Evolutionary conservation across 1,140 invertebrate species (phyloP), one percentile per base, ranked within the genome.

Genomic region (Lordiphosa clarofinis): DNA sequence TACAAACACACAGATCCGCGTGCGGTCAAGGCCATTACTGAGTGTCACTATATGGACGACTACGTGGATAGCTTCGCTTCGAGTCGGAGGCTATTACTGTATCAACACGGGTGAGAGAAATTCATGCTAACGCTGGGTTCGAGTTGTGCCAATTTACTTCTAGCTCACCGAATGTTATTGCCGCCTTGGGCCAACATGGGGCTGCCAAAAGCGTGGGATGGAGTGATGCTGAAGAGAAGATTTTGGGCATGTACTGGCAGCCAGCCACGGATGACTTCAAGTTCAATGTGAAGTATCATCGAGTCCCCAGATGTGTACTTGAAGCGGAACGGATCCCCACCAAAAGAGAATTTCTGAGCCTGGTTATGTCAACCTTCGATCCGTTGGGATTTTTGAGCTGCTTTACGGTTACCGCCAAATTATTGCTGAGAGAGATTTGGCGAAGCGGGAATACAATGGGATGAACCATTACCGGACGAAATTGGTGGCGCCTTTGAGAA

Each of bases 91-190:
- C 38, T 39, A 39, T 39, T 13, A 8, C 11, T 11, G 43, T 28
- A 48, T 19, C 9, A n/a, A 35, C 31, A 12, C 52, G 28, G 28
- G 50, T 42, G n/a, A 42, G 28, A 24, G 24, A 54, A 13, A 43
- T 46, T 44, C 40, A 55, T 11, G 31, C 15, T 3, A n/a, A 36
- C 5, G 52, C 40, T 35, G 31, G 39, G 7, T 28, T 55, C 9
- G 31, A 44, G 3, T 10, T 43, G 40, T 54, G 39, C 21, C 38
- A 43, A 24, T 43, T 54, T 35, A 11, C 12, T 36, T 28, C 33
- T 19, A 56, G 43, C 12, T 48, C 52, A 33, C 13, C n/a, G n/a
- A 13, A 9, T 53, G 50, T 53, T 10, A 33, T 36, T 7, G 24
- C 11, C 7, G 50, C 12, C 5, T 15, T 39, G 11, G 24, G 12